Percentiles rank a stretch among this genome's conserved stretches.
Evolutionary conservation across 2,888 invertebrate species (phyloP).

Genomic region (Microctonus brassicae): DNA sequence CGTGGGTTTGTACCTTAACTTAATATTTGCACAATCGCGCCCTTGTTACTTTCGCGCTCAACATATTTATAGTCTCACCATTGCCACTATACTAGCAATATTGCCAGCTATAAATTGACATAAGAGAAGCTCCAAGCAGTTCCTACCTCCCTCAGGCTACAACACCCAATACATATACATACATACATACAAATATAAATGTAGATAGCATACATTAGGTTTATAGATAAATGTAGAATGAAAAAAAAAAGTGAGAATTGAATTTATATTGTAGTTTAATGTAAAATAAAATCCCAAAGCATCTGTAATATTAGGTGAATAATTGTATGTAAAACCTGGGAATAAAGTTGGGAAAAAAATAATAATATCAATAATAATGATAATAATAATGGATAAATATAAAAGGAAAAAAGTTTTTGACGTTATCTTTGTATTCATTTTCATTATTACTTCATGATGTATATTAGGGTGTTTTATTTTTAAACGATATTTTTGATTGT

Average conservation of each 20-base stretch:
- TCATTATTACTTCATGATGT: neutral
- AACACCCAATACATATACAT: neutral
- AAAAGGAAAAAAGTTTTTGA: neutral
- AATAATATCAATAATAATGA: no score
- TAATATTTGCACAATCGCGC: slow-evolving; percentile 42
- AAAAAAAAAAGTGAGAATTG: neutral
- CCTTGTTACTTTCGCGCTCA: slow-evolving; percentile 30
- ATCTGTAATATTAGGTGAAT: neutral
- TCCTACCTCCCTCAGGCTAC: slow-evolving; percentile 3
- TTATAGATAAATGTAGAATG: neutral
- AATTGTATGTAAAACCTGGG: neutral
- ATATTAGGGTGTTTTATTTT: no score
- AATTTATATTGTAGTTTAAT: neutral
- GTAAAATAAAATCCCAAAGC: neutral
- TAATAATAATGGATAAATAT: neutral
- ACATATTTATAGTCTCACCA: slow-evolving; percentile 40
- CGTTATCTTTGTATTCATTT: neutral
- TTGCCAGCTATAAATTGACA: slow-evolving; percentile 41
- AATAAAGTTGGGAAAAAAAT: neutral
- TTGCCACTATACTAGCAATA: slow-evolving; percentile 32
- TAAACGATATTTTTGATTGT: no score
- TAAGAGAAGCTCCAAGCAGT: slow-evolving; percentile 34
- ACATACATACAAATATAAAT: neutral
- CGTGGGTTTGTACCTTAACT: neutral
- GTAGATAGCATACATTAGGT: neutral